Evolutionary conservation across 2,888 invertebrate species (phyloP).

Genomic region (Antheraea assamensis): DNA sequence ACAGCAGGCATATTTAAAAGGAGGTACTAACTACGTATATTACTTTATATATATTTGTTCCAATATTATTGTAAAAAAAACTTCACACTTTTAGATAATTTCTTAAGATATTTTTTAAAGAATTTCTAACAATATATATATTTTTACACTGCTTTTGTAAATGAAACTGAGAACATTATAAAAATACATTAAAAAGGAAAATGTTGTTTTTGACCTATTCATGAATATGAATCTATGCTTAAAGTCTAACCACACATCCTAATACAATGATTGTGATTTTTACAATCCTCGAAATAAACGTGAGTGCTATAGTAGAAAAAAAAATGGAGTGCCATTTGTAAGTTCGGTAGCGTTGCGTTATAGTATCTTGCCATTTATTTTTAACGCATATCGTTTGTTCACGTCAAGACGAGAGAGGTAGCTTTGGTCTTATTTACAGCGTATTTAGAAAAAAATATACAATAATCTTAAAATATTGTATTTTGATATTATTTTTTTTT

Average conservation of each 20-base stretch:
- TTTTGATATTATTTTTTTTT: neutral
- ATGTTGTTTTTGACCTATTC: neutral
- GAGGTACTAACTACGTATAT: no score
- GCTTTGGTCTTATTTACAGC: neutral
- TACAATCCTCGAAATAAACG: neutral
- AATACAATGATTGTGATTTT: neutral
- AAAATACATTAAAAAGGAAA: neutral
- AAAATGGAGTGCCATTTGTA: neutral
- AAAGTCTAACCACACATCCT: neutral
- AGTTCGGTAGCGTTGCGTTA: neutral
- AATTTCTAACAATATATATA: no score
- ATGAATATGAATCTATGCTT: no score
- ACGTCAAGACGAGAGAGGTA: neutral
- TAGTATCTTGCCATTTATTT: neutral
- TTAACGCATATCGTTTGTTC: neutral
- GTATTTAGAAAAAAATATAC: neutral
- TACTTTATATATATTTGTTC: no score
- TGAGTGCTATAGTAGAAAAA: neutral
- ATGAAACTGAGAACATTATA: no score
- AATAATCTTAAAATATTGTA: neutral
- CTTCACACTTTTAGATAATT: no score
- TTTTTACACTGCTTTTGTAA: no score
- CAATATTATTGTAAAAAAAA: no score
- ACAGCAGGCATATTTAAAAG: no score
- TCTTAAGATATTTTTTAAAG: no score